Conservation (phyloP, 2,797 vertebrate species). For the Sebastes variabilis region DNA sequence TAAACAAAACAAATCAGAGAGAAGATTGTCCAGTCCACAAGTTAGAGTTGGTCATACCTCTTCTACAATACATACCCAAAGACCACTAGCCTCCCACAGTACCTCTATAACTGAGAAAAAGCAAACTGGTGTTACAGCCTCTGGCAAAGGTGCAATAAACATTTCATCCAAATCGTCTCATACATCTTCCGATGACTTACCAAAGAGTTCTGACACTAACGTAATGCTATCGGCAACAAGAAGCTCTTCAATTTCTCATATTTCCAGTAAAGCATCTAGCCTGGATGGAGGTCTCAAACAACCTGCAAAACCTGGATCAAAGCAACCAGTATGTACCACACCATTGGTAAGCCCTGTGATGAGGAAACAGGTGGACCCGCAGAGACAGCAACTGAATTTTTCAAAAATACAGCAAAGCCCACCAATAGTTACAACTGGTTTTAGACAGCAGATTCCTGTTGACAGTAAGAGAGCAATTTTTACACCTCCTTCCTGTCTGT, state of each 20-base stretch:
- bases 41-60: conserved; percentile 11
- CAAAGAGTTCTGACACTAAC: conserved; percentile 54
- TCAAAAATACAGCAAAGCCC: conserved; percentile 24
- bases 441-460: background rate
- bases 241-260: conserved; percentile 17
- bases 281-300: conserved; percentile 17
- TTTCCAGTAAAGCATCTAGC: conserved; percentile 9
- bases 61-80: conserved; percentile 30
- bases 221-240: conserved; percentile 29
- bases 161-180: conserved; percentile 51
- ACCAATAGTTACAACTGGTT: background rate
- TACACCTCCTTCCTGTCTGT: background rate
- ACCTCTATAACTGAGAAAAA: conserved; percentile 7
- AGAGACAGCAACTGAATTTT: background rate
- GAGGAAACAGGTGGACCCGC: conserved; percentile 21
- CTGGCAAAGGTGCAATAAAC: conserved; percentile 75
- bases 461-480: conserved; percentile 15
- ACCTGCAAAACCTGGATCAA: background rate
- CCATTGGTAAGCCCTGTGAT: conserved; percentile 16
- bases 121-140: conserved; percentile 14
- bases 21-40: conserved; percentile 26
- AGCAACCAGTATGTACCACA: conserved; percentile 6
- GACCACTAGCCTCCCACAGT: conserved; percentile 1
- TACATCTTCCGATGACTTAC: conserved; percentile 27
- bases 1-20: conserved; percentile 40